These are phyloP conservation scores for Brachyhypopomus gauderio DNA, from an alignment of 2,113 vertebrate genomes.

Conservation along the genomic window DNA sequence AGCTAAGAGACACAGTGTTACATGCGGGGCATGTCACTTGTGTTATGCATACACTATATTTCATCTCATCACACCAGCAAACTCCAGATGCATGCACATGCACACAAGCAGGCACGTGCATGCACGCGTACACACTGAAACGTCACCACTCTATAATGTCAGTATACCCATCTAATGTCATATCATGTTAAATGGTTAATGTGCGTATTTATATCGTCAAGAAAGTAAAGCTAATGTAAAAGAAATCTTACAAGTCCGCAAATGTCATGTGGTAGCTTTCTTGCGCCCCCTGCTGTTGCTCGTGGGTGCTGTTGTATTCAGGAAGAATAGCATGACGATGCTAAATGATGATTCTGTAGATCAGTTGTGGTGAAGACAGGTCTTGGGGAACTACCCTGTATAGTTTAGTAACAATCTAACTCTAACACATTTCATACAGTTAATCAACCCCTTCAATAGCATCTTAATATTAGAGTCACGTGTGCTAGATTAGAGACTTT, in stretches of 20 bases:
- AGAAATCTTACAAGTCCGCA: no score
- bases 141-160: neutral
- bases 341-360: neutral
- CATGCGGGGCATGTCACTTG: constrained; percentile 35
- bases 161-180: neutral
- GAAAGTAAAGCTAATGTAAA: no score
- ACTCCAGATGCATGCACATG: neutral
- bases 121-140: neutral
- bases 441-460: no score
- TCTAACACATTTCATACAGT: no score
- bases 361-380: no score
- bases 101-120: neutral
- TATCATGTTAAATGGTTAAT: no score
- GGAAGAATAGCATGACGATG: constrained; percentile 22
- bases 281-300: constrained; percentile 28
- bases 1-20: constrained; percentile 30
- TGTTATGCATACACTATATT: neutral
- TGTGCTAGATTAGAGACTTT: no score
- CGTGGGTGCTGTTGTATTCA: neutral
- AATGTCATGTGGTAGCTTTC: no score
- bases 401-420: no score
- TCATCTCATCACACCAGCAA: neutral
- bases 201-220: no score
- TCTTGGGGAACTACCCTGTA: no score
- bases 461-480: no score